Evolutionary conservation across 2,113 vertebrate genomes (phyloP), one percentile per base, ranked within the genome.

Genomic region (Melanocharis versteri): DNA sequence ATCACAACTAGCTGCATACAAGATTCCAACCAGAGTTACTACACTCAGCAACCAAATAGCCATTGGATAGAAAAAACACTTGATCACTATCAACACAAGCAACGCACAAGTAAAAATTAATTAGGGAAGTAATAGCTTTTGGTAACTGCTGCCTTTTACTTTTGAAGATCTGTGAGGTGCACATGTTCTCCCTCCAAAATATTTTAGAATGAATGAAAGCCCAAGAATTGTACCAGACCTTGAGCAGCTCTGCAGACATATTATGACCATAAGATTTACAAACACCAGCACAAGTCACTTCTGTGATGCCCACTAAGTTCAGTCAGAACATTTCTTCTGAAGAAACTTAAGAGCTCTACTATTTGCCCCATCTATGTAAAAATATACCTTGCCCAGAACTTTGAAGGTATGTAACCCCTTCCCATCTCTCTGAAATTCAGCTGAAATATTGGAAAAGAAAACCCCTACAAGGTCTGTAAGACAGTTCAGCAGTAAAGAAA

Each of bases 221-320:
- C 10, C 16, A 57, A 65, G 39, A 95, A 68, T 23, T 82, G 26
- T 33, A 68, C 5, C 22, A 64, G 56, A 87, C 42, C 37, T 56
- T 22, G 12, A 22, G 83, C 72, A 96, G 82, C 73, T 84, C 45
- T 27, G 15, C 44, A 69, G 69, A 94, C 30, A 8, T 12, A 9
- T 31, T 53, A 88, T 79, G 54, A 92, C 13, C 62, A 22, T 13
- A 24, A 33, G 37, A 94, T 89, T 73, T 93, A 89, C 83, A 77
- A 85, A 91, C 58, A 91, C 50, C 73, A n/a, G 58, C 76, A 93
- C 81, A 91, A 89, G 72, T 23, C 30, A 37, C 64, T 61, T 88
- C 66, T 57, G 35, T 68, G 78, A 90, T 22, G 15, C 79, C 70
- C 73, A 79, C 2, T 42, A 51, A 87, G 33, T 62, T 79, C 24